Conservation (phyloP, 2,797 vertebrate species). For the Pampus argenteus region DNA sequence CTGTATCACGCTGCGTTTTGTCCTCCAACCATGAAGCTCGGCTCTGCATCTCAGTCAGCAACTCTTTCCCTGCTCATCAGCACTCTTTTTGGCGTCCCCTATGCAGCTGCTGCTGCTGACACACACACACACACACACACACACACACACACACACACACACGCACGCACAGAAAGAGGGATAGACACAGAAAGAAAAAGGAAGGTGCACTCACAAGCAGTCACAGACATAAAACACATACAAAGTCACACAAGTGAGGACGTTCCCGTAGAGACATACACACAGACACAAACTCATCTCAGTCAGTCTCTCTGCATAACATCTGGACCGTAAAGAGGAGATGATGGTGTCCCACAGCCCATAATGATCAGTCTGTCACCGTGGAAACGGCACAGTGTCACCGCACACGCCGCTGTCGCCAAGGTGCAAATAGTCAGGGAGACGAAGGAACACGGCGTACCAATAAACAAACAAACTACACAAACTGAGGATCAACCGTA, state of each 20-base stretch:
- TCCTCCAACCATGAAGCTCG: conserved; percentile 58
- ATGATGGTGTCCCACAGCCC: conserved; percentile 70
- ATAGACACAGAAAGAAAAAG: conserved; percentile 8
- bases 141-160: too few species aligned
- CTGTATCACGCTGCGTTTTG: conserved; percentile 54
- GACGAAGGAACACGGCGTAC: conserved; percentile 33
- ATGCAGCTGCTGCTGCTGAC: conserved; percentile 56
- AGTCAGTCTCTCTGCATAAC: conserved; percentile 59
- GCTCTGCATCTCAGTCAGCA: conserved; percentile 73
- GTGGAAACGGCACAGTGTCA: conserved; percentile 60
- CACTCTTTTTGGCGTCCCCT: conserved; percentile 68
- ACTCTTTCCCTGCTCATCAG: conserved; percentile 73
- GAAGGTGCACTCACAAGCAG: conserved; percentile 11
- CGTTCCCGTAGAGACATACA: conserved; percentile 13
- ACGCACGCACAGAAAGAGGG: neutral
- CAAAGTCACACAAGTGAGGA: conserved; percentile 55
- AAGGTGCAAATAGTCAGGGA: conserved; percentile 54
- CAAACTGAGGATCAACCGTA: conserved; percentile 2
- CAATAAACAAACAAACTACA: conserved; percentile 43
- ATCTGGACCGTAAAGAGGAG: conserved; percentile 75
- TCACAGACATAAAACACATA: conserved; percentile 36
- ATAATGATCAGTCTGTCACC: conserved; percentile 73
- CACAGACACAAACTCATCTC: conserved; percentile 37
- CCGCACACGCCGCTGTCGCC: conserved; percentile 46
- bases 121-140: conserved; percentile 7